Conservation (phyloP, 2,888 invertebrate genomes). For the Drosophila merina region DNA sequence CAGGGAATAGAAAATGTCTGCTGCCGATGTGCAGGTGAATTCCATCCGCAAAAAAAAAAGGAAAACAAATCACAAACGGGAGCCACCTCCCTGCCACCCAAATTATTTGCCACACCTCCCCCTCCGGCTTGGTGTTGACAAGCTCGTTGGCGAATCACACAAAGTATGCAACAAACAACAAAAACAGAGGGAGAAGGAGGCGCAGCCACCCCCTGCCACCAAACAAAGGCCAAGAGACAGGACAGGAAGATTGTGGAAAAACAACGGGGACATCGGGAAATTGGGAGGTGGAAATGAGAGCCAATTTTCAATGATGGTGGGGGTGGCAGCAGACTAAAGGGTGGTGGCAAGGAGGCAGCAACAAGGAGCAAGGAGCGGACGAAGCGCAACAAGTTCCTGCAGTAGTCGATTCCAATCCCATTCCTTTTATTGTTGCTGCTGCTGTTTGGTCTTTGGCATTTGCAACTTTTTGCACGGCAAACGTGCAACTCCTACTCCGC, state of each 20-base stretch:
- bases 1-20: constrained; percentile 7
- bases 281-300: background rate
- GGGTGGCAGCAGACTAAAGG: no score
- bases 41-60: constrained; percentile 4
- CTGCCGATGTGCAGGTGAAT: constrained; percentile 9
- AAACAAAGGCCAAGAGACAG: constrained; percentile 7
- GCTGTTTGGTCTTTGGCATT: constrained; percentile 37
- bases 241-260: constrained; percentile 2
- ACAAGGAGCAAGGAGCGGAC: background rate
- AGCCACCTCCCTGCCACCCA: background rate
- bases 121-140: constrained; percentile 30
- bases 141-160: constrained; percentile 44
- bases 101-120: background rate
- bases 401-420: constrained; percentile 35
- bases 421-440: constrained; percentile 35
- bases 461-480: constrained; percentile 12
- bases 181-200: background rate
- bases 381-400: constrained; percentile 40
- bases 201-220: background rate
- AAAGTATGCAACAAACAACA: constrained; percentile 31
- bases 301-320: background rate
- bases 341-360: no score
- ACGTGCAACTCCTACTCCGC: background rate
- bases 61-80: constrained; percentile 24
- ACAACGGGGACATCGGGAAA: constrained; percentile 12